Base-by-base conservation (phyloP, 2,888 invertebrate species). In the Lordiphosa fenestrarum region DNA sequence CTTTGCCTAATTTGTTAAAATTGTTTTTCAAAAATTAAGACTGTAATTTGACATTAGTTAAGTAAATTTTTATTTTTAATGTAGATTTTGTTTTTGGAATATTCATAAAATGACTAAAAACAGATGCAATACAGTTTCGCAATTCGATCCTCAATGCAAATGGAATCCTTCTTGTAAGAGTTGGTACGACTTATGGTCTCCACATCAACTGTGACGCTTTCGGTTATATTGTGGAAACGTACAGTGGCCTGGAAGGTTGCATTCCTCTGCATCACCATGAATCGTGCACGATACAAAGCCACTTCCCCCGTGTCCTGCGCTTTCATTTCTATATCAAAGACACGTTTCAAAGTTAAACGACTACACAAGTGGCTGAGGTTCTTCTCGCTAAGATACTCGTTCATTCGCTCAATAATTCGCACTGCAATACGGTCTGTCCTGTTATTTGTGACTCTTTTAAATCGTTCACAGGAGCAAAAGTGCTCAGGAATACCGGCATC, bases 191-290 rank as follows among this genome's bases (percentile, higher is more conserved):
- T 94, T 1, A 94, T 90, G 41, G 90, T 89, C 38, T 92, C 93
- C 41, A 38, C 15, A 38, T 38, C 38, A 7, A 38, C 7, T 15
- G 89, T 73, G 54, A 91, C 91, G n/a, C 83, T 75, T 13, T 86
- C 74, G 1, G 73, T 83, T 3, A 64, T 51, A 35, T 73, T 73
- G 25, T 67, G 67, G 12, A 60, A 73, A 0, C 88, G 85, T 0
- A 94, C 91, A 0, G 93, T 94, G 0, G 93, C 92, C 88, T 94
- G 94, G 76, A 93, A 94, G 37, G 92, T 90, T 6, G 92, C 92
- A 53, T 91, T 90, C 0, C 93, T 93, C 2, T 94, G 94, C 0
- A 84, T 82, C 21, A 93, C 92, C 63, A 92, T 91, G 55, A 95
- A 90, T 52, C 92, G 91, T 15, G 93, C 63, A 1, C 70, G 66